Conservation (phyloP, 1,140 invertebrate genomes). For the Neodiprion lecontei region DNA sequence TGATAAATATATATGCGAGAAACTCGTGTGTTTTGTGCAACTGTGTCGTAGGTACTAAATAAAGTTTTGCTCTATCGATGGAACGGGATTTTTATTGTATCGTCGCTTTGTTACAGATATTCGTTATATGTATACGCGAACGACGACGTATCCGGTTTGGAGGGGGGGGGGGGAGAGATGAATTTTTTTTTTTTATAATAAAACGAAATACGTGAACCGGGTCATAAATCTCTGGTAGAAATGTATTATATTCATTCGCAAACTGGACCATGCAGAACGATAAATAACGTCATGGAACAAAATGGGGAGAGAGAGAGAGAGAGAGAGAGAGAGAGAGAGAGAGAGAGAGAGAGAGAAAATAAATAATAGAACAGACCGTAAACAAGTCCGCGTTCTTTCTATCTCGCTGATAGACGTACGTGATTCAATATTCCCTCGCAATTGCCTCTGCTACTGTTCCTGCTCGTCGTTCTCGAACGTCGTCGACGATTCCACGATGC, state of each 20-base stretch:
- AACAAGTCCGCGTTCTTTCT: neutral
- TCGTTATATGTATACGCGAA: no score
- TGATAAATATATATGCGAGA: no score
- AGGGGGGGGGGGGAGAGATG: neutral
- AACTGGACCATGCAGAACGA: neutral
- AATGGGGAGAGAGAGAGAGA: neutral
- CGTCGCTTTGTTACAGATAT: no score
- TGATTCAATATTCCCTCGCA: conserved; percentile 3
- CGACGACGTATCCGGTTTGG: no score
- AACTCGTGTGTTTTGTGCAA: no score
- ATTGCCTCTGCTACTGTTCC: neutral
- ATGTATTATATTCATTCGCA: neutral
- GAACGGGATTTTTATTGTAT: no score
- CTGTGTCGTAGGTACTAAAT: no score
- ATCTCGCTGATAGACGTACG: neutral
- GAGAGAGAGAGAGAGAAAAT: conserved; percentile 1
- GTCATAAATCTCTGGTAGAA: neutral
- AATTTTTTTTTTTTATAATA: neutral
- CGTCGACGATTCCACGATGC: no score
- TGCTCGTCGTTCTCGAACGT: neutral
- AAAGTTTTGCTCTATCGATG: no score
- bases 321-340: neutral
- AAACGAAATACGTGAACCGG: neutral
- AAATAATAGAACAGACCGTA: neutral
- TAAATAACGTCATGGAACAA: neutral